Conservation (phyloP, 2,888 invertebrate species). For the Alviniconcha strummeri region DNA sequence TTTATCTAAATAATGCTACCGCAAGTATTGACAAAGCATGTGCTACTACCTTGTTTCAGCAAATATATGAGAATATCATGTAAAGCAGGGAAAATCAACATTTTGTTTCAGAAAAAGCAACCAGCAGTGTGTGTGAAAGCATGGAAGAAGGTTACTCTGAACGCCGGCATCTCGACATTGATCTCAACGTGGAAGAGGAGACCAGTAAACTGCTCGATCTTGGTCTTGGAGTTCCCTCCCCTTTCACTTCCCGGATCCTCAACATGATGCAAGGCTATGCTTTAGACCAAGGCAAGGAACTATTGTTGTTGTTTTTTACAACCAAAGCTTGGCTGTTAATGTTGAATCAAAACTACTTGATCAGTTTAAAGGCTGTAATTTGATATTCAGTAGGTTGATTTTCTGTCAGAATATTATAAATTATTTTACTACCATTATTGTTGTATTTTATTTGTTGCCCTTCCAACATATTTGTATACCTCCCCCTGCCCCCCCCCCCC, state of each 20-base stretch:
- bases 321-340: too few relatives aligned
- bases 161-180: slow-evolving; percentile 39
- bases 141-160: slow-evolving; percentile 44
- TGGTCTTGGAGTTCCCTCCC: slow-evolving; percentile 51
- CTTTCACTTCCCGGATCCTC: slow-evolving; percentile 52
- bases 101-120: slow-evolving; percentile 45
- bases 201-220: slow-evolving; percentile 53
- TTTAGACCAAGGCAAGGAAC: slow-evolving; percentile 55
- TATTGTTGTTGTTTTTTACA: too few relatives aligned
- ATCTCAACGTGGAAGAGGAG: slow-evolving; percentile 49
- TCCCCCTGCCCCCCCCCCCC: too few relatives aligned
- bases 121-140: slow-evolving; percentile 44
- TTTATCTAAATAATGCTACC: background rate
- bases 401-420: too few relatives aligned
- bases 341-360: background rate
- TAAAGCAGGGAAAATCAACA: too few relatives aligned
- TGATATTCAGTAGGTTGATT: too few relatives aligned
- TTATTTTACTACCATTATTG: too few relatives aligned
- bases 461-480: too few relatives aligned
- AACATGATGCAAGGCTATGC: slow-evolving; percentile 62
- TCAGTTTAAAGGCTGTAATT: background rate
- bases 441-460: too few relatives aligned
- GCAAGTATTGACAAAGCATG: background rate
- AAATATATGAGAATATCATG: too few relatives aligned
- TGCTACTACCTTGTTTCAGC: too few relatives aligned